phyloP scores from a whole-genome alignment of 1,140 invertebrate species.

The Idris sp. region DNA sequence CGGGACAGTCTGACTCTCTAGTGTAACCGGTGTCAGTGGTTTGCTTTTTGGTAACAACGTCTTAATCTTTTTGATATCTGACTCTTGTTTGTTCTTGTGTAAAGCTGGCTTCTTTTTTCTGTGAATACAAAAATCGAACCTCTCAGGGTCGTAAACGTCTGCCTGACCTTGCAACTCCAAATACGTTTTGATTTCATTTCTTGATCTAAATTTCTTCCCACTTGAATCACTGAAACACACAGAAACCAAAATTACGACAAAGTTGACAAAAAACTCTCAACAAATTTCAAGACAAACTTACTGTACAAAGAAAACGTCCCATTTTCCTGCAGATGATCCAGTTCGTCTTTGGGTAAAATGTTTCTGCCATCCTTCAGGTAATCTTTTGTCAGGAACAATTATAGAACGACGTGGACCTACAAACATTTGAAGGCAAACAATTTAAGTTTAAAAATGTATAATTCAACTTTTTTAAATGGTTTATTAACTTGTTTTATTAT shows the following conservation, averaged over 20 bases:
- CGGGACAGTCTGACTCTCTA: slow-evolving; percentile 29
- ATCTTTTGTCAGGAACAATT: slow-evolving; percentile 84
- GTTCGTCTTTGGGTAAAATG: slow-evolving; percentile 84
- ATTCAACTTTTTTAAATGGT: too few relatives aligned
- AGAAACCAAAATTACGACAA: too few relatives aligned
- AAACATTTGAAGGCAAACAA: background rate
- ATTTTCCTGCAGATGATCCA: slow-evolving; percentile 85
- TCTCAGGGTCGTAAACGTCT: slow-evolving; percentile 72
- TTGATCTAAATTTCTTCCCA: slow-evolving; percentile 77
- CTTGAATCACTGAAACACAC: slow-evolving; percentile 66
- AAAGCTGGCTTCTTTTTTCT: slow-evolving; percentile 64
- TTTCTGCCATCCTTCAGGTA: slow-evolving; percentile 87
- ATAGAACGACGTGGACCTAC: slow-evolving; percentile 79
- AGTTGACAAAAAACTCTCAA: too few relatives aligned
- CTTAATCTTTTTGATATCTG: slow-evolving; percentile 72
- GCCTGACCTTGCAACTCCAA: slow-evolving; percentile 71
- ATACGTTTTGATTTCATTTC: slow-evolving; percentile 75
- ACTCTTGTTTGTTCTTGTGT: slow-evolving; percentile 62
- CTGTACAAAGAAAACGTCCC: slow-evolving; percentile 87
- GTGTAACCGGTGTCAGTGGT: slow-evolving; percentile 23
- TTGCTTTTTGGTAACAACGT: slow-evolving; percentile 74
- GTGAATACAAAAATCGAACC: slow-evolving; percentile 78
- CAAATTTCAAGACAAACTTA: too few relatives aligned
- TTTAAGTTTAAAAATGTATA: too few relatives aligned
- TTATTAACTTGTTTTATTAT: too few relatives aligned